phyloP scores from a whole-genome alignment of 2,888 invertebrate genomes.

The Hyppa rectilinea region DNA sequence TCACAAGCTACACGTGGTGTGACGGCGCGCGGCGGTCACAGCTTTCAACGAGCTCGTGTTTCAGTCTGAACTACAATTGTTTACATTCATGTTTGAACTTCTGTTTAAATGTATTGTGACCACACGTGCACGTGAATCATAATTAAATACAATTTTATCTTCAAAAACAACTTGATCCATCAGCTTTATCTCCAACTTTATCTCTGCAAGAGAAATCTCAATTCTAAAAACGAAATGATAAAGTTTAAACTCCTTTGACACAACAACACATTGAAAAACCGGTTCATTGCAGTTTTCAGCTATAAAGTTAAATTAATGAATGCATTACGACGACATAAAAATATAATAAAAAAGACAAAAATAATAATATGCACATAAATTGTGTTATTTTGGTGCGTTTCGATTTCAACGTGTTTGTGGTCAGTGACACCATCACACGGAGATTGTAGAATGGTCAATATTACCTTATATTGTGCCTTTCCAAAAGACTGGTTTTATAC shows the following conservation, averaged over 20 bases:
- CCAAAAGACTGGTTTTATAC: conserved; percentile 20
- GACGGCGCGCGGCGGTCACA: too few relatives aligned
- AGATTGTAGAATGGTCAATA: conserved; percentile 10
- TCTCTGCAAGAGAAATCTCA: conserved; percentile 23
- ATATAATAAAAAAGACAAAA: conserved; percentile 21
- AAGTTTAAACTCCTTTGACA: conserved; percentile 25
- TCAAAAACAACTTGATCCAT: conserved; percentile 74
- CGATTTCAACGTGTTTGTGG: conserved; percentile 32
- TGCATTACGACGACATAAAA: conserved; percentile 38
- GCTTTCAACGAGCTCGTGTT: background rate
- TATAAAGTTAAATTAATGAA: conserved; percentile 51
- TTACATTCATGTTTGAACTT: too few relatives aligned
- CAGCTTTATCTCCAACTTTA: conserved; percentile 67
- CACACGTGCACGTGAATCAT: conserved; percentile 48
- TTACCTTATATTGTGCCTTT: conserved; percentile 9
- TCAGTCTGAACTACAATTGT: conserved; percentile 12
- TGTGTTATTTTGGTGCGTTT: conserved; percentile 50
- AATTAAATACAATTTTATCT: conserved; percentile 63
- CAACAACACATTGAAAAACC: conserved; percentile 21
- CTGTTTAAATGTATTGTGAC: background rate
- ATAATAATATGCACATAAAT: conserved; percentile 55
- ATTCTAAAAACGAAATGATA: conserved; percentile 6
- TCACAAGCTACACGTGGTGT: too few relatives aligned
- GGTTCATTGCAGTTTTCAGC: conserved; percentile 56
- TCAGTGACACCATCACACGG: conserved; percentile 24